Evolutionary conservation across 2,888 invertebrate species (phyloP).

Genomic region (Apomyelois bistriatella): DNA sequence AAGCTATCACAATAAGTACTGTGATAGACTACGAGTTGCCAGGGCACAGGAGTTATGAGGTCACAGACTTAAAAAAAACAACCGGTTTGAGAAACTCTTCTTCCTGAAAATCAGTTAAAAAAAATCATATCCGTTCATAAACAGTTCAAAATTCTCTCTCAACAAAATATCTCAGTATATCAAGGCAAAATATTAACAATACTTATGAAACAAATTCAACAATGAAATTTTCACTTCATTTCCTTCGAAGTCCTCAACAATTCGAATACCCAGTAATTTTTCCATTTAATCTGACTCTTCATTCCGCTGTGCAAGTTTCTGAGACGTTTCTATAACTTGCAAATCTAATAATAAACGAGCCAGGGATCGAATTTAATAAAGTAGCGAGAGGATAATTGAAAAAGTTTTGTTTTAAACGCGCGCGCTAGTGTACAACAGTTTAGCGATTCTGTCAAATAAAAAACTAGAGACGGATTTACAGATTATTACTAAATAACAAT

Average conservation of each 20-base stretch:
- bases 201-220: neutral
- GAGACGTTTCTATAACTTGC: slow-evolving; percentile 48
- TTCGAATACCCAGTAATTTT: slow-evolving; percentile 2
- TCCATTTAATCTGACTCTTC: slow-evolving; percentile 11
- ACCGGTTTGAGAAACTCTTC: too few species aligned
- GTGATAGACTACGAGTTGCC: too few species aligned
- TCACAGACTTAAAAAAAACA: too few species aligned
- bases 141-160: too few species aligned
- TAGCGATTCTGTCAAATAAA: slow-evolving; percentile 18
- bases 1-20: too few species aligned
- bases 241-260: neutral
- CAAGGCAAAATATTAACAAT: neutral
- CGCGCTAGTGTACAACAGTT: slow-evolving; percentile 39
- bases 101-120: too few species aligned
- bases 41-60: too few species aligned
- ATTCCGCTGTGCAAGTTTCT: slow-evolving; percentile 20
- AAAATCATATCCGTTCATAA: too few species aligned
- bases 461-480: neutral
- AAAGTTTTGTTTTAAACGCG: slow-evolving; percentile 48
- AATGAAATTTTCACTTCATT: slow-evolving; percentile 8
- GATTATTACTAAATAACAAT: too few species aligned
- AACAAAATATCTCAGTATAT: neutral
- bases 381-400: slow-evolving; percentile 50
- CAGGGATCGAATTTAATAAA: slow-evolving; percentile 46
- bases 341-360: slow-evolving; percentile 18